Conservation (phyloP, 37 sponge, comb jelly and placozoan species). For the Aphrocallistes beatrix region DNA sequence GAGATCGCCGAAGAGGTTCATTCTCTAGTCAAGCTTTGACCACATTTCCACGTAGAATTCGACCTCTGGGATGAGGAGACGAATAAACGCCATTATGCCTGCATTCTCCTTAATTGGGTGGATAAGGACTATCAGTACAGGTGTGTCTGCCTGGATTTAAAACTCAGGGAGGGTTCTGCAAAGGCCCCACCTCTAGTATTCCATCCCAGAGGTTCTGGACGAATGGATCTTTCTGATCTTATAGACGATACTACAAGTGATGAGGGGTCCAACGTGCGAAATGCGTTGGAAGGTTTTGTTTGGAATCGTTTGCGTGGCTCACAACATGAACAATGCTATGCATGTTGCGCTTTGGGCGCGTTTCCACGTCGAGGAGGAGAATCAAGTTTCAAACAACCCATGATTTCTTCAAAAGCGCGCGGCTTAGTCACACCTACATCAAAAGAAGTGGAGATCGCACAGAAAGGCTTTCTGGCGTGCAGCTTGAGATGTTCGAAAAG, state of each 20-base stretch:
- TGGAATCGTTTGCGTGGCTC: neutral
- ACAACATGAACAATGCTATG: neutral
- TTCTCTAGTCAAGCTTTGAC: too few relatives aligned
- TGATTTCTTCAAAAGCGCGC: too few relatives aligned
- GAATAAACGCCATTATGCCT: neutral
- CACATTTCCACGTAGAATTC: neutral
- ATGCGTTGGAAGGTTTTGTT: neutral
- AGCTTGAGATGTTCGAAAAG: neutral
- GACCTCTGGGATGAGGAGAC: neutral
- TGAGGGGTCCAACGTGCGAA: neutral
- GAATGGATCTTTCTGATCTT: neutral
- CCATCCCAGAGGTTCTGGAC: too few relatives aligned
- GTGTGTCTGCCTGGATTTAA: neutral
- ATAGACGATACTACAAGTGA: neutral
- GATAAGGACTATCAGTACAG: neutral
- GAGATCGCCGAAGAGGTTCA: too few relatives aligned
- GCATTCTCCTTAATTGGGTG: neutral
- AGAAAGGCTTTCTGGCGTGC: neutral
- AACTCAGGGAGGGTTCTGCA: neutral
- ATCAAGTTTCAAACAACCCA: too few relatives aligned
- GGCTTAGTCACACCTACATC: neutral
- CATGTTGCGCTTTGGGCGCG: neutral
- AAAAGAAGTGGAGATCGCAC: neutral
- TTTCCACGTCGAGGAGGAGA: too few relatives aligned
- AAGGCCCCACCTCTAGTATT: too few relatives aligned